These are phyloP conservation scores for Xestia sexstrigata DNA, from an alignment of 2,888 invertebrate genomes.

Conservation along the genomic window DNA sequence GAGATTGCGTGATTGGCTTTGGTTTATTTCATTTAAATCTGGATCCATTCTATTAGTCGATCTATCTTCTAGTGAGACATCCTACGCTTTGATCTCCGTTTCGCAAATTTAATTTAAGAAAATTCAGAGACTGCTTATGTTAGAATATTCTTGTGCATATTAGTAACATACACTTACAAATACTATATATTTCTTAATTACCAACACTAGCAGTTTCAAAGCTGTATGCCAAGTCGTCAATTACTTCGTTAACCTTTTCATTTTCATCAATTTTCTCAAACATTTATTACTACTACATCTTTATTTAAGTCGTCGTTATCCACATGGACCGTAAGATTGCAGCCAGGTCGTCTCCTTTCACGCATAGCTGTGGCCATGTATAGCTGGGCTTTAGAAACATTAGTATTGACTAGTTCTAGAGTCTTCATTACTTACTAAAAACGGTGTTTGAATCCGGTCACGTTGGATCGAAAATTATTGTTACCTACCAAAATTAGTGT, in stretches of 20 bases:
- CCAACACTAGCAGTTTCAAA: background rate
- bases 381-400: background rate
- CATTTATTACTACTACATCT: constrained; percentile 16
- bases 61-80: background rate
- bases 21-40: background rate
- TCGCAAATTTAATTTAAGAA: background rate
- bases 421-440: background rate
- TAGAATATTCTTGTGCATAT: background rate
- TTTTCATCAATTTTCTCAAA: constrained; percentile 27
- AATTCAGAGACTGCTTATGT: background rate
- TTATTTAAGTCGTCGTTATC: background rate
- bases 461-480: background rate
- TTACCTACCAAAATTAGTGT: background rate
- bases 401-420: constrained; percentile 10
- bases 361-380: background rate
- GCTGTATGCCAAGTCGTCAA: background rate
- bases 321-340: constrained; percentile 2
- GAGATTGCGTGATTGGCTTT: background rate
- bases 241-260: constrained; percentile 33
- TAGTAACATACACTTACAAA: constrained; percentile 4
- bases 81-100: too few species aligned
- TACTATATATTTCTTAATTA: background rate
- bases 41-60: too few species aligned
- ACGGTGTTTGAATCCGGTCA: background rate
- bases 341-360: constrained; percentile 9